A percentile compares a stretch with the other conserved stretches of the same genome.
These are phyloP conservation scores for Caradrina clavipalpis DNA, from an alignment of 2,888 invertebrate genomes.

Conservation along the genomic window DNA sequence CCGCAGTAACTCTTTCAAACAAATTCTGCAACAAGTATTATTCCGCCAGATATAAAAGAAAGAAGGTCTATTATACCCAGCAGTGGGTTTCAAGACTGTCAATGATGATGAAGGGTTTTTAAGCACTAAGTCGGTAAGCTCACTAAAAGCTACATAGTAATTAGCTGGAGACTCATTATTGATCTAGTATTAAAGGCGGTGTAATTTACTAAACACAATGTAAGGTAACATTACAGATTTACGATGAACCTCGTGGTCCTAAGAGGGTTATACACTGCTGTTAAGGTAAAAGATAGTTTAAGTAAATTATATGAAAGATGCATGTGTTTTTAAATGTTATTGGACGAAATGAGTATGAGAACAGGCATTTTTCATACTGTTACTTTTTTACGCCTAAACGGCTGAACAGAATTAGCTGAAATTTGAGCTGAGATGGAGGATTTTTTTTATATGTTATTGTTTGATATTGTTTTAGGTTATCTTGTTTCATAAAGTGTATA, in stretches of 20 bases:
- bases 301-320: neutral
- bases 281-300: slow-evolving; percentile 2
- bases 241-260: slow-evolving; percentile 53
- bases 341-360: no score
- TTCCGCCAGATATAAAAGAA: neutral
- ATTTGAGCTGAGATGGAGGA: no score
- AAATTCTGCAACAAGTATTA: no score
- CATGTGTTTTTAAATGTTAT: no score
- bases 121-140: slow-evolving; percentile 2
- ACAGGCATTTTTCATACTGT: no score
- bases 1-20: no score
- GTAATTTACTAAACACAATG: slow-evolving; percentile 74
- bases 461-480: no score
- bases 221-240: slow-evolving; percentile 71
- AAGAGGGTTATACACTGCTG: slow-evolving; percentile 23
- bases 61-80: no score
- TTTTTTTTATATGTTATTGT: no score
- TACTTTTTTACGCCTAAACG: no score
- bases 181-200: slow-evolving; percentile 69
- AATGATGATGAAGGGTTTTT: slow-evolving; percentile 7
- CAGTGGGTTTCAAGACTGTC: neutral
- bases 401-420: no score
- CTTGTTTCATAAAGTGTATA: no score
- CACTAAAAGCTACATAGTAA: slow-evolving; percentile 70
- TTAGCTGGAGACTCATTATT: slow-evolving; percentile 77